Percentiles rank a stretch among this genome's conserved stretches.
These are phyloP conservation scores for Cygnus olor DNA, from an alignment of 2,797 vertebrate genomes.

Conservation along the genomic window DNA sequence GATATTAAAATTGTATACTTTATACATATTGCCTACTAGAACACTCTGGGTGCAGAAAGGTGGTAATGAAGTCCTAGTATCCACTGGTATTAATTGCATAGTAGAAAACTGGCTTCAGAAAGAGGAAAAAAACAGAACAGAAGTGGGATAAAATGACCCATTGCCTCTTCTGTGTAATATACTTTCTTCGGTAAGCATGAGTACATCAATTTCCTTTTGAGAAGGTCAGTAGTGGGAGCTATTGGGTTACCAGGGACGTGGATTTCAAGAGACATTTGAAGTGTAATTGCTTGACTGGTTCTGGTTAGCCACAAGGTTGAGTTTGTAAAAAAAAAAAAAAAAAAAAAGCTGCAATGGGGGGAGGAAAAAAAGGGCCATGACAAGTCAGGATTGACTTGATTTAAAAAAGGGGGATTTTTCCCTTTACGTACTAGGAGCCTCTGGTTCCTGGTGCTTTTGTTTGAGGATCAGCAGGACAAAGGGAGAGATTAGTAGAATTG, in stretches of 20 bases:
- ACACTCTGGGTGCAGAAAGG: background rate
- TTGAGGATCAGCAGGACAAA: background rate
- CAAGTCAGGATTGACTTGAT: background rate
- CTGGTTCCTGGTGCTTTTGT: background rate
- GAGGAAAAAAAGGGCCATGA: background rate
- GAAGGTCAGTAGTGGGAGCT: slow-evolving; percentile 53
- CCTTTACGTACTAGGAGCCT: rapidly evolving
- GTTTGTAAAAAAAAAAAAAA: background rate
- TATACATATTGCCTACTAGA: background rate
- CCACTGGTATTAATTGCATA: background rate
- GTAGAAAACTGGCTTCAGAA: background rate
- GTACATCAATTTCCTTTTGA: background rate
- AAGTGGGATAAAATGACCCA: background rate
- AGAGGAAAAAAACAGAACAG: background rate
- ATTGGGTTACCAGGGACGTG: slow-evolving; percentile 36
- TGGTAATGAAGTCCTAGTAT: background rate
- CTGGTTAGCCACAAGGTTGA: background rate
- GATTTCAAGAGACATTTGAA: slow-evolving; percentile 21
- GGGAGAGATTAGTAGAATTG: background rate
- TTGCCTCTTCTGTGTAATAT: background rate
- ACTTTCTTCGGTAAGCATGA: background rate
- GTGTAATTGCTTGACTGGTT: slow-evolving; percentile 34
- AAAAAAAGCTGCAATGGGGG: background rate
- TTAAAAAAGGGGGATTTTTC: background rate
- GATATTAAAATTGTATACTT: background rate